Evolutionary conservation across 2,888 invertebrate species (phyloP).

Genomic region (Sepioteuthis lessoniana): DNA sequence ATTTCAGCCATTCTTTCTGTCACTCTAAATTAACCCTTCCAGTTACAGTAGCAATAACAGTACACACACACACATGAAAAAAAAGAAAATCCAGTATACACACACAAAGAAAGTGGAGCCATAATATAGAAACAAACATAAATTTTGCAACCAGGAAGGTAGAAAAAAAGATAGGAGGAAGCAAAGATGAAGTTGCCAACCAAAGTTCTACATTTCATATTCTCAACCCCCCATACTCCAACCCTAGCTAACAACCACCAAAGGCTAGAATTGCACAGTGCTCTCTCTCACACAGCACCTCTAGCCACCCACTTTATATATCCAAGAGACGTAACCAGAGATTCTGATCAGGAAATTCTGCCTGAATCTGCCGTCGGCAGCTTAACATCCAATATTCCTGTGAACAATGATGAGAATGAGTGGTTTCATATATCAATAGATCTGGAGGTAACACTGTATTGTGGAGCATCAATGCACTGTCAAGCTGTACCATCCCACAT

Average conservation of each 20-base stretch:
- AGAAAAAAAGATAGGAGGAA: neutral
- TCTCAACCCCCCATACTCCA: neutral
- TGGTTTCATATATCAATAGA: conserved; percentile 13
- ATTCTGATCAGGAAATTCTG: conserved; percentile 33
- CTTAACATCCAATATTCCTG: conserved; percentile 33
- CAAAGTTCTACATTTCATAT: neutral
- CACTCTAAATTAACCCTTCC: neutral
- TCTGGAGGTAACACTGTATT: neutral
- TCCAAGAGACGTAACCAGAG: conserved; percentile 33
- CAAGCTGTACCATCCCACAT: neutral
- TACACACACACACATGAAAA: neutral
- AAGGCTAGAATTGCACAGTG: neutral
- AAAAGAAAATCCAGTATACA: too few species aligned
- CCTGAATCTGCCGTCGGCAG: conserved; percentile 33
- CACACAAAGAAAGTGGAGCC: neutral
- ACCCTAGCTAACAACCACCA: neutral
- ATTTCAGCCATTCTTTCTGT: conserved; percentile 10
- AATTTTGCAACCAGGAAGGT: neutral
- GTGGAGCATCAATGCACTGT: neutral
- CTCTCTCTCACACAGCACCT: neutral
- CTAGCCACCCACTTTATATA: conserved; percentile 33
- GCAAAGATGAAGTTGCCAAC: neutral
- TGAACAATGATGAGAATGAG: conserved; percentile 17
- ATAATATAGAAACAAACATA: conserved; percentile 2
- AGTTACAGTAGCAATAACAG: neutral